Base-by-base conservation (phyloP, 2,113 vertebrate genomes). In the Crotophaga sulcirostris region DNA sequence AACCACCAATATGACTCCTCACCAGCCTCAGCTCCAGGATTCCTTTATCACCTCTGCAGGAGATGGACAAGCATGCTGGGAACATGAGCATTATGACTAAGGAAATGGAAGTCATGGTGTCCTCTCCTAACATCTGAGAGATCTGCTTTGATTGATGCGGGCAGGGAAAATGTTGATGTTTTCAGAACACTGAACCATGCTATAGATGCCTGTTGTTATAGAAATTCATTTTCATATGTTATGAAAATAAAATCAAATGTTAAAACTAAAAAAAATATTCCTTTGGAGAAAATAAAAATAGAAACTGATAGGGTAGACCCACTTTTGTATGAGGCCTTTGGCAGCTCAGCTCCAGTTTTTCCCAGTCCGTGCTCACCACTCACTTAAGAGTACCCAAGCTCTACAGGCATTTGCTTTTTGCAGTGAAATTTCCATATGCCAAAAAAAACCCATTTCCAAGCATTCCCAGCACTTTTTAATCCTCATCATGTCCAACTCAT, bases 1-100 rank as follows among this genome's bases (percentile, higher is more conserved):
- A 51, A 67, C 9, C 5, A 13, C 13, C 3, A 0, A 2, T 0
- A 7, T 0, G 42, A 31, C 28, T 73, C 16, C 19, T 49, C 62
- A 76, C 8, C 62, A 75, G 56, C 13, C n/a, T 51, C 56, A 78
- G 56, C 69, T 64, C 79, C 76, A 67, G 68, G 42, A 44, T 1
- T 1, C 54, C 58, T 84, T 23, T 82, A 23, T 78, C 77, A 84
- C 73, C 81, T 79, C 74, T 31, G 23, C 24, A 33, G 69, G 62
- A 78, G 62, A 52, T 33, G 49, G 47, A 68, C 59, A 64, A 72
- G 47, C 36, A 64, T 12, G 1, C 12, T 0, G 4, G 38, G 44
- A 84, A 74, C 19, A 6, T 1, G 16, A 72, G 17, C 23, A 19
- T 14, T 1, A 2, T 29, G 73, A 44, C 20, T 13, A 13, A 75